These are phyloP conservation scores for Tachysurus vachellii DNA, from an alignment of 2,113 vertebrate species.

Conservation along the genomic window DNA sequence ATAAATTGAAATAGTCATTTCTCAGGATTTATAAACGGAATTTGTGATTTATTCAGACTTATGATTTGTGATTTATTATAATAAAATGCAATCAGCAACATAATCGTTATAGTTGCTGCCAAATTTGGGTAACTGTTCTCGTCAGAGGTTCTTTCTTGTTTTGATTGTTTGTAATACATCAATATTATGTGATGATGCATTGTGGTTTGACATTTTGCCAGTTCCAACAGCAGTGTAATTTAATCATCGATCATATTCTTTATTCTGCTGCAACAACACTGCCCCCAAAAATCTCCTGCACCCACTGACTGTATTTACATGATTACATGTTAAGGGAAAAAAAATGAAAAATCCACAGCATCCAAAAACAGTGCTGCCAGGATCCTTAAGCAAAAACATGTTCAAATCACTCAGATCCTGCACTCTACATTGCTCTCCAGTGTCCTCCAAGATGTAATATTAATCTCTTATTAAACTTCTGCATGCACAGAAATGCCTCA, in stretches of 20 bases:
- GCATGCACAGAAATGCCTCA: background rate
- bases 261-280: background rate
- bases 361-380: background rate
- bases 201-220: conserved; percentile 11
- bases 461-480: conserved; percentile 29
- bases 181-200: background rate
- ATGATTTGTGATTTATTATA: no score
- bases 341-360: background rate
- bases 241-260: background rate
- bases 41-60: background rate
- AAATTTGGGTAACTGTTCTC: background rate
- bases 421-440: background rate
- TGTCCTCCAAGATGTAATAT: background rate
- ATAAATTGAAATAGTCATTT: background rate
- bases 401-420: background rate
- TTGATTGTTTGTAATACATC: background rate
- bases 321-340: background rate
- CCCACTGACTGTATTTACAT: background rate
- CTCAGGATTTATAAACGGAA: background rate
- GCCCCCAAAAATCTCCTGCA: background rate
- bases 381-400: conserved; percentile 6
- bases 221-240: background rate
- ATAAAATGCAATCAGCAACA: conserved; percentile 15
- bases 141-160: background rate
- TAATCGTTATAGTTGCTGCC: background rate